Evolutionary conservation across 2,888 invertebrate genomes (phyloP).

Genomic region (Mongoloraphidia duomilia): DNA sequence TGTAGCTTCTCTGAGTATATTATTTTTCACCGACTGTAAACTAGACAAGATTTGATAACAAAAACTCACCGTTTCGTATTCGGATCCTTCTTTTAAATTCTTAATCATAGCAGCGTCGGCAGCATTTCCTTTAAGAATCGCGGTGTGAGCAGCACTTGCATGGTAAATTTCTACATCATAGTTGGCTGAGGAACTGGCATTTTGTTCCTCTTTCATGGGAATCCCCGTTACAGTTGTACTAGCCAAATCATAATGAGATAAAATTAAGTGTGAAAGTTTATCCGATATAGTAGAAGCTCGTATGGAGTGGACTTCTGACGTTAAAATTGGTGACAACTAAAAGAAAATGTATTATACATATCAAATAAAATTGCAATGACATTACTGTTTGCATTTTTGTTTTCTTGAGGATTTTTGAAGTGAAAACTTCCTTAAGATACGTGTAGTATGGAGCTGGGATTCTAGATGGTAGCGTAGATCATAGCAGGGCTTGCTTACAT

Average conservation of each 20-base stretch:
- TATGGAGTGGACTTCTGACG: conserved; percentile 69
- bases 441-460: too few species aligned
- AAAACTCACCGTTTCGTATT: conserved; percentile 52
- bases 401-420: too few species aligned
- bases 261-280: conserved; percentile 58
- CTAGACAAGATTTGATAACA: background rate
- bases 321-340: conserved; percentile 54
- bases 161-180: conserved; percentile 98
- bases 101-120: conserved; percentile 47
- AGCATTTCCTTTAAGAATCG: conserved; percentile 51
- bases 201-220: conserved; percentile 99
- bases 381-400: background rate
- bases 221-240: conserved; percentile 97
- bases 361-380: background rate
- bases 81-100: conserved; percentile 55
- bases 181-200: conserved; percentile 93
- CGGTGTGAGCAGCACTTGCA: conserved; percentile 68
- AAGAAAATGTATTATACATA: conserved; percentile 14
- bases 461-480: too few species aligned
- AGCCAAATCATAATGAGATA: conserved; percentile 79
- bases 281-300: conserved; percentile 60
- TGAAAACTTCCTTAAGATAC: too few species aligned
- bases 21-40: too few species aligned
- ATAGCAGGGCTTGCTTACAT: too few species aligned
- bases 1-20: too few species aligned